phyloP scores from a whole-genome alignment of 2,113 vertebrate species.

The Rattus rattus region DNA sequence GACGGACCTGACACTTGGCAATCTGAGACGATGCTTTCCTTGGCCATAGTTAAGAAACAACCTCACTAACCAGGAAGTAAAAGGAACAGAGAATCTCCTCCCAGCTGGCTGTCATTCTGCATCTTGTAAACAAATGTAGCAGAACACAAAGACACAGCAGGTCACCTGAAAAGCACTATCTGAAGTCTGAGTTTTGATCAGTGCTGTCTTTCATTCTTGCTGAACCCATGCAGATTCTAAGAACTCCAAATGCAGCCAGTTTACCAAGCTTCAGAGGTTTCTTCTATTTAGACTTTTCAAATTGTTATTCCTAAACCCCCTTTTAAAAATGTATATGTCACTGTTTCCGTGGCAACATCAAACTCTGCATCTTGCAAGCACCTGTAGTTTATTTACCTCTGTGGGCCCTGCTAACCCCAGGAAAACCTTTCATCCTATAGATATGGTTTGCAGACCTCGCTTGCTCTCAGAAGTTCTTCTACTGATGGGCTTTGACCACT shows the following conservation, averaged over 20 bases:
- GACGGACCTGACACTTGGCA: not conserved
- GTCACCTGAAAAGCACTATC: not conserved
- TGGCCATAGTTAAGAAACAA: not conserved
- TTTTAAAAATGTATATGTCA: not conserved
- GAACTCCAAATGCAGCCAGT: not conserved
- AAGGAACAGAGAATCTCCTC: not conserved
- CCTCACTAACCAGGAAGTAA: not conserved
- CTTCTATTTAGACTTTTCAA: conserved; percentile 22
- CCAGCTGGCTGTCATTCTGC: not conserved
- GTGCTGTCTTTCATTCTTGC: conserved; percentile 1
- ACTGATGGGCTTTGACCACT: not conserved
- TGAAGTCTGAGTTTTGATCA: not conserved
- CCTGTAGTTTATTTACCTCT: not conserved
- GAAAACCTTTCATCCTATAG: not conserved
- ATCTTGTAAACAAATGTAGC: conserved; percentile 48
- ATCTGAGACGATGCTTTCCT: conserved; percentile 42
- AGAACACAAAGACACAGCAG: conserved; percentile 35
- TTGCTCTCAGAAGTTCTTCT: not conserved
- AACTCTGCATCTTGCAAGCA: not conserved
- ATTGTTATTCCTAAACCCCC: conserved; percentile 4
- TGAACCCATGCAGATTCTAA: conserved; percentile 22
- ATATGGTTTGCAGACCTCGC: not conserved
- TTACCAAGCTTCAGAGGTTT: conserved; percentile 40
- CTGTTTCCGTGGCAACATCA: not conserved
- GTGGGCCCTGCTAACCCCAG: not conserved